A percentile compares a stretch with the other conserved stretches of the same genome.
Evolutionary conservation across 2,113 vertebrate species (phyloP).

Genomic region (Pachyramphus minor): DNA sequence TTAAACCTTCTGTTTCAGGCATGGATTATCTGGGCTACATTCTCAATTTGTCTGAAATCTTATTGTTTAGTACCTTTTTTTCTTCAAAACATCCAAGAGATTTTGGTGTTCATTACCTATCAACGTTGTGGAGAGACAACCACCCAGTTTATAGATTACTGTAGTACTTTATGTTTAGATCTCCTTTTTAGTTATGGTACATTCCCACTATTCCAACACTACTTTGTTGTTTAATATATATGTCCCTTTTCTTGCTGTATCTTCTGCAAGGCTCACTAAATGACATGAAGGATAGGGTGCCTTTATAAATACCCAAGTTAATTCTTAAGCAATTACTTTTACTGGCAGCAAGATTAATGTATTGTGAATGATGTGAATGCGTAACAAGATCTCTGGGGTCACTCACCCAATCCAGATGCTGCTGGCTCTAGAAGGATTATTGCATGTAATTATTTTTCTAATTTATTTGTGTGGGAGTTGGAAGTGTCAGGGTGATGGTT

Average conservation of each 20-base stretch:
- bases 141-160: neutral
- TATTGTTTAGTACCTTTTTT: neutral
- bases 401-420: neutral
- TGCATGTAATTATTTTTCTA: constrained; percentile 3
- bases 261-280: neutral
- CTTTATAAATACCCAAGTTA: constrained; percentile 10
- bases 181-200: neutral
- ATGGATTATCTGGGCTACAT: neutral
- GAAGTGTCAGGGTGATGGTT: neutral
- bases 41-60: neutral
- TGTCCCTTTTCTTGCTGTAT: neutral
- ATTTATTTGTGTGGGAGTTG: neutral
- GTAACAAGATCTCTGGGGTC: neutral
- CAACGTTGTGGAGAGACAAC: neutral
- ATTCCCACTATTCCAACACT: neutral
- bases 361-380: neutral
- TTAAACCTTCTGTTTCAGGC: neutral
- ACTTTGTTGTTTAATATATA: neutral
- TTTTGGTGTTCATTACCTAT: neutral
- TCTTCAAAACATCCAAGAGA: neutral
- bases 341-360: constrained; percentile 11
- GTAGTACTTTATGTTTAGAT: neutral
- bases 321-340: constrained; percentile 18
- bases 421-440: neutral
- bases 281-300: neutral